A percentile compares a stretch with the other conserved stretches of the same genome.
phyloP scores from a whole-genome alignment of 2,888 invertebrate genomes.

The Acanthopleura granulata region DNA sequence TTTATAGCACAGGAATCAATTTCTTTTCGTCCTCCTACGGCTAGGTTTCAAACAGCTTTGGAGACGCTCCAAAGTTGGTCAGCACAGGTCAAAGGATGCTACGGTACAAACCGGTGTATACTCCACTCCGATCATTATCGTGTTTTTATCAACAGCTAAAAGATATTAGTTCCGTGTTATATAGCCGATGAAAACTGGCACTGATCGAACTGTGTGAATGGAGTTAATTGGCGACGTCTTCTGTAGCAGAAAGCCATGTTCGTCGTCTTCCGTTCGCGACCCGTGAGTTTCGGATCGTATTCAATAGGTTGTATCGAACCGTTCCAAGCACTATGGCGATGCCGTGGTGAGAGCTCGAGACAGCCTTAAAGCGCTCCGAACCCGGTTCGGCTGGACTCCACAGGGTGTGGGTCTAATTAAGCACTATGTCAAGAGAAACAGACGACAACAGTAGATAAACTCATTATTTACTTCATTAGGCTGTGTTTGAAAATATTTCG shows the following conservation, averaged over 20 bases:
- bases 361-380: not conserved
- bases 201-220: not conserved
- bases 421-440: conserved; percentile 8
- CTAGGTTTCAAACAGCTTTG: too few species aligned
- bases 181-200: too few species aligned
- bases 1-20: too few species aligned
- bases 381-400: not conserved
- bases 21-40: too few species aligned
- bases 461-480: conserved; percentile 17
- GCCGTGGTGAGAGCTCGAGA: not conserved
- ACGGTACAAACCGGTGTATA: too few species aligned
- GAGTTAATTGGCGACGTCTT: not conserved
- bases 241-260: not conserved
- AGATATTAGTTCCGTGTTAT: too few species aligned
- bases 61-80: too few species aligned
- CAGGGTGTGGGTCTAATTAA: not conserved
- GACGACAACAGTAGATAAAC: conserved; percentile 10
- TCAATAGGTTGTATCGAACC: not conserved
- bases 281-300: not conserved
- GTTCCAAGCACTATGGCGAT: not conserved
- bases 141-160: too few species aligned
- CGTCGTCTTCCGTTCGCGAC: not conserved
- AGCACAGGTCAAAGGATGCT: too few species aligned
- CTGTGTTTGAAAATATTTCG: conserved; percentile 20
- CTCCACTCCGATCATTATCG: too few species aligned